phyloP scores from a whole-genome alignment of 2,888 invertebrate genomes.

The Clusia tigrina region DNA sequence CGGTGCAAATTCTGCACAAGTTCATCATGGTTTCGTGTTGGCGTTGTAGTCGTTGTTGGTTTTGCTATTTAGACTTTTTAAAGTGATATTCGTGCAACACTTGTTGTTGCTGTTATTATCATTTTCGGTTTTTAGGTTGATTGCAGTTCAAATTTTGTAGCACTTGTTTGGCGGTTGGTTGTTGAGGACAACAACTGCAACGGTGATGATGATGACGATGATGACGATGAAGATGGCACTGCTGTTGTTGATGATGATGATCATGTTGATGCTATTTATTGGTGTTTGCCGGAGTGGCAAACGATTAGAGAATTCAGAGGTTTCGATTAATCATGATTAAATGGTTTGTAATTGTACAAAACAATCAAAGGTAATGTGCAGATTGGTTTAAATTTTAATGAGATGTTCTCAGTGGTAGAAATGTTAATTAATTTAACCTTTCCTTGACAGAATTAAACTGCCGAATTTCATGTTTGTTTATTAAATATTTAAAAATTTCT shows the following conservation, averaged over 20 bases:
- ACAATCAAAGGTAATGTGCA: too few relatives aligned
- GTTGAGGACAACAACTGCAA: too few relatives aligned
- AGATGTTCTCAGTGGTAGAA: too few relatives aligned
- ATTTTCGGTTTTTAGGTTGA: not conserved
- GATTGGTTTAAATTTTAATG: too few relatives aligned
- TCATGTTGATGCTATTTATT: not conserved
- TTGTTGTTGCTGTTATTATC: not conserved
- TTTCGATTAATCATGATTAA: conserved; percentile 1
- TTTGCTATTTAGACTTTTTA: not conserved
- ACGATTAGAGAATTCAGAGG: not conserved
- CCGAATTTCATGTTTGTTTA: too few relatives aligned
- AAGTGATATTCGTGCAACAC: not conserved
- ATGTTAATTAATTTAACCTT: too few relatives aligned
- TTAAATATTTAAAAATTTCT: too few relatives aligned
- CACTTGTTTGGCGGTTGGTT: too few relatives aligned
- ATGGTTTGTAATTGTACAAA: not conserved
- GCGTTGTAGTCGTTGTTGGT: not conserved
- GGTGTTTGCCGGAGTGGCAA: not conserved
- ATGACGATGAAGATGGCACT: too few relatives aligned
- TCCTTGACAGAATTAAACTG: too few relatives aligned
- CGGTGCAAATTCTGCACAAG: conserved; percentile 4
- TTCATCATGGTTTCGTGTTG: not conserved
- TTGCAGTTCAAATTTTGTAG: conserved; percentile 3
- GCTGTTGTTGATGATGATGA: too few relatives aligned
- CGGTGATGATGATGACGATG: too few relatives aligned